phyloP scores from a whole-genome alignment of 2,113 vertebrate genomes.

The Gnathonemus echidnorhynchus region DNA sequence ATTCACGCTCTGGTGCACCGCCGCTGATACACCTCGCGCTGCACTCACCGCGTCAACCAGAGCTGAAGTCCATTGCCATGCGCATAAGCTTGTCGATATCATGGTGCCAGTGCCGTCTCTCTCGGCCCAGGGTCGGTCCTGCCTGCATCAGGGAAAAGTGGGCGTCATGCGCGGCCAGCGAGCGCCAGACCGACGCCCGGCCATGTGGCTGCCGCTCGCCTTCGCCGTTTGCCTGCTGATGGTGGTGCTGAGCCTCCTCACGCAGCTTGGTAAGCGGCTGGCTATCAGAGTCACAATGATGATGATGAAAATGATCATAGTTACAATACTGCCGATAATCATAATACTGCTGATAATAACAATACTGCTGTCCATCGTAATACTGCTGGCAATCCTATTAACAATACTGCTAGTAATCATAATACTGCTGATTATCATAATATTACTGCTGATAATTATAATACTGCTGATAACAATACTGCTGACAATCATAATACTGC shows the following conservation, averaged over 20 bases:
- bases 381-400: background rate
- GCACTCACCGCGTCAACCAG: background rate
- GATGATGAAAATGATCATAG: background rate
- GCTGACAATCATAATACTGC: background rate
- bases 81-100: slow-evolving; percentile 32
- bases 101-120: background rate
- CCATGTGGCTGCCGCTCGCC: slow-evolving; percentile 48
- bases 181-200: slow-evolving; percentile 38
- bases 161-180: slow-evolving; percentile 55
- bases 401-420: background rate
- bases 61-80: background rate
- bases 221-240: slow-evolving; percentile 52
- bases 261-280: slow-evolving; percentile 46
- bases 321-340: background rate
- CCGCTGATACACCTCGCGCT: background rate
- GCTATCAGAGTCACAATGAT: background rate
- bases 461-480: background rate
- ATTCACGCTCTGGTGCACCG: background rate
- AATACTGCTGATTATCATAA: background rate
- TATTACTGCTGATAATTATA: background rate
- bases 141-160: slow-evolving; percentile 34
- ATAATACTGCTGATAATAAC: background rate
- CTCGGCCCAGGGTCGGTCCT: background rate
- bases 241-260: slow-evolving; percentile 42
- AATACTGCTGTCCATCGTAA: background rate